Evolutionary conservation across 53 echinoderm and acorn worm genomes (phyloP), one percentile per base, ranked within the genome.

Genomic region (Zoroaster sp.): DNA sequence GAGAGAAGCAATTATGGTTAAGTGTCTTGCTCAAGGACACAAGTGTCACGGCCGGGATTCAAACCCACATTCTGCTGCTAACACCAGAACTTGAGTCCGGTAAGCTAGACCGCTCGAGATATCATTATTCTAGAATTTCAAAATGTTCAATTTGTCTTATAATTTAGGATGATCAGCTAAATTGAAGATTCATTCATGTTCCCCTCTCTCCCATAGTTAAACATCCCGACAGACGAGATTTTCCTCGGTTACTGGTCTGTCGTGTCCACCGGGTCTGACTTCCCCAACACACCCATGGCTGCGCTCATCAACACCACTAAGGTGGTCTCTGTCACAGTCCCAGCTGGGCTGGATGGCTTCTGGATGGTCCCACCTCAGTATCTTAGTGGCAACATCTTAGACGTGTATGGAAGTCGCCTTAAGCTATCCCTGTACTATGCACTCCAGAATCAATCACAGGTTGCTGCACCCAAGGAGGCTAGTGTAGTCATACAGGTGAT

Each of bases 301-400:
- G 35, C 70, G 12, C 12, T 80, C 34, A 33, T 87, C 52, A 78
- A 67, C 42, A 55, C 75, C 73, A 52, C 36, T 8, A 42, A 39
- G 13, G 75, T 78, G 7, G 59, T 97, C 4, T 41, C 92, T 4
- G 88, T 86, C 1, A 37, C 51, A 8, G 41, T 92, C 0, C 87
- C 89, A 59, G 83, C 38, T 6, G 88, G 88, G 7, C 35, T 25
- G n/a, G 75, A 76, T 44, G 79, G 80, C 6, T 79, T 72, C 51
- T 97, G 97, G 97, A 21, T 32, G 13, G 35, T 95, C 2, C 92
- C 94, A 11, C 20, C 78, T 1, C 30, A 73, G 18, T 72, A 41
- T 31, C 69, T 97, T 10, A 11, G 69, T 31, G 94, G 95, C 18
- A 94, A 94, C 46, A 89, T 95, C 21, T 87, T 97, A 0, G 89